Percentiles rank a stretch among this genome's conserved stretches.
Conservation (phyloP, 1,140 invertebrate genomes). For the Linepithema humile region DNA sequence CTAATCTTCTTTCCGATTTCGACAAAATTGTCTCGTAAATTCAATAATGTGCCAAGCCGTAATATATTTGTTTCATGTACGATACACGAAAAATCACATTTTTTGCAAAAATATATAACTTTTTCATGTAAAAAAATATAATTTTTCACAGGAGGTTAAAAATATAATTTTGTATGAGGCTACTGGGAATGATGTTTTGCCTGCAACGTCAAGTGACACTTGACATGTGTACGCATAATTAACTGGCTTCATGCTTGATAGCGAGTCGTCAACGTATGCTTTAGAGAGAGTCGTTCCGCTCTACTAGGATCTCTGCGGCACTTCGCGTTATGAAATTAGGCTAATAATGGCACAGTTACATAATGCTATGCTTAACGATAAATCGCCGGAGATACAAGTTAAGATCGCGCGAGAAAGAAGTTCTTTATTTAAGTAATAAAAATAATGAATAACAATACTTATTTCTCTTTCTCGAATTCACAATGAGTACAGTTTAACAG, state of each 20-base stretch:
- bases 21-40: conserved; percentile 15
- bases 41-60: conserved; percentile 9
- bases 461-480: no score
- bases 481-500: not conserved
- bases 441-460: no score
- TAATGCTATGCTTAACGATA: not conserved
- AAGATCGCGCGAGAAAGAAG: no score
- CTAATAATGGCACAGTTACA: conserved; percentile 40
- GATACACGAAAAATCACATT: conserved; percentile 20
- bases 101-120: conserved; percentile 18
- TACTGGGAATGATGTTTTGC: not conserved
- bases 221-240: conserved; percentile 45
- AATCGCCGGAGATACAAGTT: conserved; percentile 19
- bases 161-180: not conserved
- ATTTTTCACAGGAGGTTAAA: not conserved
- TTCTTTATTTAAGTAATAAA: no score
- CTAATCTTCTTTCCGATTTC: conserved; percentile 45
- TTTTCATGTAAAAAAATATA: not conserved
- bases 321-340: conserved; percentile 50
- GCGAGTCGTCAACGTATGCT: conserved; percentile 51
- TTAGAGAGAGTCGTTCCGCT: conserved; percentile 30
- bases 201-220: conserved; percentile 12
- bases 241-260: conserved; percentile 47
- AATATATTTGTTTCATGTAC: not conserved
- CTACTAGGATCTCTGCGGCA: conserved; percentile 16